These are phyloP conservation scores for Sphecodes monilicornis DNA, from an alignment of 2,888 invertebrate species.

Conservation along the genomic window DNA sequence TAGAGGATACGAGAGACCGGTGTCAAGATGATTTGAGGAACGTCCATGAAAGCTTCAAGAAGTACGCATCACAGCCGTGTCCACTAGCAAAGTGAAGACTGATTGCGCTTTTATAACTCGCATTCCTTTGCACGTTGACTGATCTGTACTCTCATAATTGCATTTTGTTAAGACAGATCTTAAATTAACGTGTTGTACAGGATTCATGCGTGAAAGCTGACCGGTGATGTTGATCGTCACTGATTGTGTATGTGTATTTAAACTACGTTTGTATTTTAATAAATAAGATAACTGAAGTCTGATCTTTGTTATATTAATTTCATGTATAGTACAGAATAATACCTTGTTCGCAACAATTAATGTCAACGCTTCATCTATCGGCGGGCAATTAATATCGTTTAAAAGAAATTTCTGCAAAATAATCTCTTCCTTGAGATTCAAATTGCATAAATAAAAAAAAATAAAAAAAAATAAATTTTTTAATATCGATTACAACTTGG, in stretches of 20 bases:
- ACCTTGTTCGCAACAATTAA: neutral
- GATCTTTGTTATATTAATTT: neutral
- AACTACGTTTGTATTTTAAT: conserved; percentile 39
- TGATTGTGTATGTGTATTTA: conserved; percentile 7
- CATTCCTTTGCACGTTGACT: neutral
- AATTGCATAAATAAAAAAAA: too few species aligned
- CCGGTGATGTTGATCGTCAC: conserved; percentile 2
- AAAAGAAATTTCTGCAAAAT: too few species aligned
- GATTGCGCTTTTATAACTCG: neutral
- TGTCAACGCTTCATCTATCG: too few species aligned
- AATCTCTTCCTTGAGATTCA: too few species aligned
- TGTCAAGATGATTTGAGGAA: conserved; percentile 69
- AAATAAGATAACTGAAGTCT: neutral
- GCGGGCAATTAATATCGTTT: too few species aligned
- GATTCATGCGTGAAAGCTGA: conserved; percentile 2
- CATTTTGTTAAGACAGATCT: neutral
- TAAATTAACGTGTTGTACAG: neutral
- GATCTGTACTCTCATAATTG: neutral
- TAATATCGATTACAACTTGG: neutral
- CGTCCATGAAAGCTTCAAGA: conserved; percentile 72
- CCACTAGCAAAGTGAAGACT: conserved; percentile 66
- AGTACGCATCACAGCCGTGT: conserved; percentile 73
- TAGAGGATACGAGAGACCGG: conserved; percentile 69
- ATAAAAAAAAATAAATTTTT: too few species aligned
- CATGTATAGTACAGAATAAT: neutral